Conservation (phyloP, 2,888 invertebrate genomes). For the Calameuta idolon region DNA sequence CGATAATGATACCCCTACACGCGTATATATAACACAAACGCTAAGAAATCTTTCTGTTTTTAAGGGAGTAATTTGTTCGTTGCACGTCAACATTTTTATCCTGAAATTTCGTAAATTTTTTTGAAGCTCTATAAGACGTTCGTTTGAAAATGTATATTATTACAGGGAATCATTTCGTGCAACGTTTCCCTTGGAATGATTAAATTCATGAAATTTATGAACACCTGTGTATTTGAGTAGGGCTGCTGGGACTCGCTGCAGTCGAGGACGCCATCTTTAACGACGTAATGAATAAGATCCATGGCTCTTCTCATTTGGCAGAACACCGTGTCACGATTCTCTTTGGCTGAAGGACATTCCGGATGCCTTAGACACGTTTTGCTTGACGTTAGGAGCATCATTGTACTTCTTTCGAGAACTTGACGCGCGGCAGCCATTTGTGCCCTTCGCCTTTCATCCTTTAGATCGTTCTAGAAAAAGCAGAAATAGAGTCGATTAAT, state of each 20-base stretch:
- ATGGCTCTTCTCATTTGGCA: conserved; percentile 97
- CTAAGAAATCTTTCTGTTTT: too few species aligned
- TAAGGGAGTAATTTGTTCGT: too few species aligned
- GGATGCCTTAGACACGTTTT: conserved; percentile 97
- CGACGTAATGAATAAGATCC: conserved; percentile 97
- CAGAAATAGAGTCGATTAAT: background rate
- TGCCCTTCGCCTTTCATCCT: conserved; percentile 93
- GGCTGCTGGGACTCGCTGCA: conserved; percentile 66
- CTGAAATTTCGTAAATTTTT: too few species aligned
- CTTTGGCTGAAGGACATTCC: conserved; percentile 90
- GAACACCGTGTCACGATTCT: conserved; percentile 97
- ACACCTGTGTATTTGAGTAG: conserved; percentile 65
- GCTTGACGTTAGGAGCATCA: conserved; percentile 96
- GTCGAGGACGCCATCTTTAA: conserved; percentile 92
- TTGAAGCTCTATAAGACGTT: too few species aligned
- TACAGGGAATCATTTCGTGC: too few species aligned
- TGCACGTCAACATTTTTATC: too few species aligned
- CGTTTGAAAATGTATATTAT: too few species aligned
- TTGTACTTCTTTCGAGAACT: conserved; percentile 94
- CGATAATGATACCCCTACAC: too few species aligned
- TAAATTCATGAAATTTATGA: too few species aligned
- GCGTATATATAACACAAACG: too few species aligned
- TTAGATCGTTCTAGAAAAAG: conserved; percentile 79
- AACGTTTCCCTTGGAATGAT: too few species aligned
- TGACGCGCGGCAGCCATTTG: conserved; percentile 97